Evolutionary conservation across 2,113 vertebrate species (phyloP), one percentile per base, ranked within the genome.

Genomic region (Cichladusa arquata): DNA sequence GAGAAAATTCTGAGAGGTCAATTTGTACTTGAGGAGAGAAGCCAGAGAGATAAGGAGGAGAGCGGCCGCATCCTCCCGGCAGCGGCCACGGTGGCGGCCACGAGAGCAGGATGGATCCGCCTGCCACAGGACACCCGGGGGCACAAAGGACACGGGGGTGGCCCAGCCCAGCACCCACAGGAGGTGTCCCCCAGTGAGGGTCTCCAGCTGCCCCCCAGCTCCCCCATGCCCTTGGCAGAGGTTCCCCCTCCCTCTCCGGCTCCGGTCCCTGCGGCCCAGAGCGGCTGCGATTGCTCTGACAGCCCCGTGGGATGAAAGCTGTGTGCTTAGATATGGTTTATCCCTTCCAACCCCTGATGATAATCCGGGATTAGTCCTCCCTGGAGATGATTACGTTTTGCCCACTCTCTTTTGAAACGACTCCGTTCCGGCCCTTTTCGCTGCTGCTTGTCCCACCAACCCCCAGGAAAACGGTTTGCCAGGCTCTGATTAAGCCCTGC

Each of bases 1-100:
- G 96, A 93, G 93, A 96, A 96, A 94, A 90, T 95, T 95, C 93
- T 77, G 92, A 97, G 94, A 97, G 96, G 96, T 97, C 96, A 95
- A 95, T 97, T 97, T 97, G 90, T 97, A 94, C 96, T 97, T 97
- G 83, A 95, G 94, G 89, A 96, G 72, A 69, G 65, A 48, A 96
- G 81, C 69, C 92, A 80, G 70, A 87, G 62, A 83, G 92, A 95
- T 90, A 93, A 93, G 80, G 65, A 96, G 77, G 61, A 80, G 81
- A 67, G 72, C 57, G 31, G 65, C 3, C 5, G 12, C 9, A 4
- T 51, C 50, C 16, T 4, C 20, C 57, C 9, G 71, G 38, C 69
- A 40, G 51, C 0, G 2, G 40, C 33, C 72, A 58, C 11, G 1
- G 33, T 3, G 72, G 24, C 1, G 2, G 33, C 54, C 16, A 0